Base-by-base conservation (phyloP, 2,113 vertebrate genomes). In the Psittacus erithacus region DNA sequence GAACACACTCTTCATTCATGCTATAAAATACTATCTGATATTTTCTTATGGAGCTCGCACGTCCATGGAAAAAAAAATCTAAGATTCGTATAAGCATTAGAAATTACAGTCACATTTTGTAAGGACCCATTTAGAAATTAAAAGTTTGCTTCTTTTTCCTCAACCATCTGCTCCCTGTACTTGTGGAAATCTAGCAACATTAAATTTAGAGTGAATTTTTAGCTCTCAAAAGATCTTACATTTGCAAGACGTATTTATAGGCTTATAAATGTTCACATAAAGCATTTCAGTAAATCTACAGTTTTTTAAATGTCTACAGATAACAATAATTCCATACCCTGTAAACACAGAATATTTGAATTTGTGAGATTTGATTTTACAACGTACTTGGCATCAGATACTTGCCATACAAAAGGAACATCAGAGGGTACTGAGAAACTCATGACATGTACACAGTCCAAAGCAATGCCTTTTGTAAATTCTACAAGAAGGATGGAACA, bases 391-490 rank as follows among this genome's bases (percentile, higher is more conserved):
- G 35, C 24, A 50, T 62, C 20, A 74, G 67, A 52, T 6, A 31
- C 5, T 53, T 70, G 73, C 12, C 18, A 39, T 25, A 88, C 55
- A 27, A 77, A 86, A 78, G 9, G 6, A 77, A 86, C 13, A 41
- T 10, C 33, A 17, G 22, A 67, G 82, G 13, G 13, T 16, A 86
- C 6, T 5, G 24, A 8, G 49, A 85, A 86, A 82, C 22, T 52
- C 8, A 0, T 19, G 77, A 74, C 1, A 20, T 4, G 22, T 10
- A 49, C 2, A 7, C 3, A 70, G n/a, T 22, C 38, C 3, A 1
- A 87, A 64, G n/a, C 25, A 71, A 39, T 2, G 7, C 20, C 15
- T 78, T 86, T 35, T 63, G 23, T 22, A 90, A 79, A 64, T 73
- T 60, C 33, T 50, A 29, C 44, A 70, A n/a, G 28, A 77, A 47